Percentiles rank a stretch among this genome's conserved stretches.
Conservation (phyloP, 1,140 invertebrate species). For the Thereuonema tuberculata region DNA sequence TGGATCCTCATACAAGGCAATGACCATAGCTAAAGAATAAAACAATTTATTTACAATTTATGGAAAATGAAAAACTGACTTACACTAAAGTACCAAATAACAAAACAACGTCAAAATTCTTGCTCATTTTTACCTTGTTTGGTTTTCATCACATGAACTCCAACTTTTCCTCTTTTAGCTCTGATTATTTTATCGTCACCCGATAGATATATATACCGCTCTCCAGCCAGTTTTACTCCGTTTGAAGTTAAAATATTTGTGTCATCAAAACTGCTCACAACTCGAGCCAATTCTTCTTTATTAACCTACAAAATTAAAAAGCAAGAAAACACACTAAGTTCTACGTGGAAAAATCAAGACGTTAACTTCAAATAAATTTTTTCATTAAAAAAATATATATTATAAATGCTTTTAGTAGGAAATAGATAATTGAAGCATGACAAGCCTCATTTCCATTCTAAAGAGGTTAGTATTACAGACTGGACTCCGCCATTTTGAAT, state of each 20-base stretch:
- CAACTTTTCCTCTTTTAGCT: slow-evolving; percentile 77
- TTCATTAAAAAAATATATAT: neutral
- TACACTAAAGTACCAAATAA: neutral
- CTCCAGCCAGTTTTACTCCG: slow-evolving; percentile 73
- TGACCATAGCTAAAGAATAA: slow-evolving; percentile 62
- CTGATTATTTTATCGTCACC: slow-evolving; percentile 79
- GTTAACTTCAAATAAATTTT: neutral
- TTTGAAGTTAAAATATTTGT: slow-evolving; percentile 48
- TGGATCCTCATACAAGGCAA: slow-evolving; percentile 84
- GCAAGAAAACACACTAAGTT: slow-evolving; percentile 31
- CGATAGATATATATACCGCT: slow-evolving; percentile 82
- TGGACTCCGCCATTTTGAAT: too few relatives aligned
- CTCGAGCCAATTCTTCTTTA: slow-evolving; percentile 73
- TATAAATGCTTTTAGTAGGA: too few relatives aligned
- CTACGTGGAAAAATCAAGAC: too few relatives aligned
- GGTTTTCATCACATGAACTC: slow-evolving; percentile 88
- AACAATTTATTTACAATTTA: slow-evolving; percentile 17
- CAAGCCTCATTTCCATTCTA: too few relatives aligned
- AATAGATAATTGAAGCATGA: too few relatives aligned
- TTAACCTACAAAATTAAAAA: slow-evolving; percentile 51
- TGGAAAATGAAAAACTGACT: neutral
- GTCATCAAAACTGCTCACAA: slow-evolving; percentile 72
- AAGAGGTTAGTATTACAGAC: too few relatives aligned
- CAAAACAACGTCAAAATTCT: neutral
- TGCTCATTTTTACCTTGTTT: slow-evolving; percentile 49